These are phyloP conservation scores for Drosophila peninsularis DNA, from an alignment of 2,888 invertebrate species.

Conservation along the genomic window DNA sequence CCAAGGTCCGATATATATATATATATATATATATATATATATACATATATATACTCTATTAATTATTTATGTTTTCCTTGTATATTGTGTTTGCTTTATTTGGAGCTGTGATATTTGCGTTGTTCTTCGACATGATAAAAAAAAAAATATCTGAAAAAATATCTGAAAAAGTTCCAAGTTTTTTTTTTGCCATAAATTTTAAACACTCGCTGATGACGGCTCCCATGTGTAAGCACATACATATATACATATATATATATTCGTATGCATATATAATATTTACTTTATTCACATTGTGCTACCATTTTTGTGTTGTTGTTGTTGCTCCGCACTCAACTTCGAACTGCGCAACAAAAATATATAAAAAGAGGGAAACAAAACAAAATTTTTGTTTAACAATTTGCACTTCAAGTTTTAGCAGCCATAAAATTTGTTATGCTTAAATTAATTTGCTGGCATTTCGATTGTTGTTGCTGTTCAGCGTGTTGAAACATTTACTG, in stretches of 20 bases:
- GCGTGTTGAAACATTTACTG: constrained; percentile 29
- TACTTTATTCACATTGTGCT: constrained; percentile 31
- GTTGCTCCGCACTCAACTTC: constrained; percentile 19
- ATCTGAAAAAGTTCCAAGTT: constrained; percentile 43
- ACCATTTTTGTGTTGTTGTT: constrained; percentile 21
- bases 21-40: too few relatives aligned
- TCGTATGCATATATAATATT: constrained; percentile 27
- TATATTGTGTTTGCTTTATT: constrained; percentile 8
- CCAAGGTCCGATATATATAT: constrained; percentile 17
- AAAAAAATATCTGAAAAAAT: constrained; percentile 8
- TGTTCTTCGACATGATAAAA: constrained; percentile 13
- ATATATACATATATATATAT: constrained; percentile 15
- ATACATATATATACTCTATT: constrained; percentile 8
- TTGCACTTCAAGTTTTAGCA: constrained; percentile 50
- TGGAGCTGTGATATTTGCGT: constrained; percentile 5
- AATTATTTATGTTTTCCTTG: constrained; percentile 31
- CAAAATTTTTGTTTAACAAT: constrained; percentile 48
- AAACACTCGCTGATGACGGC: constrained; percentile 51
- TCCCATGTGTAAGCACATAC: constrained; percentile 40
- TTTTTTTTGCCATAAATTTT: constrained; percentile 58
- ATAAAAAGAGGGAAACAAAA: constrained; percentile 14
- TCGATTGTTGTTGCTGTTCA: constrained; percentile 13
- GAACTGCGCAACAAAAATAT: constrained; percentile 45
- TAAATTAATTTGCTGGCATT: constrained; percentile 43
- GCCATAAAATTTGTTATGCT: constrained; percentile 55